Base-by-base conservation (phyloP, 2,113 vertebrate genomes). In the Carassius auratus region DNA sequence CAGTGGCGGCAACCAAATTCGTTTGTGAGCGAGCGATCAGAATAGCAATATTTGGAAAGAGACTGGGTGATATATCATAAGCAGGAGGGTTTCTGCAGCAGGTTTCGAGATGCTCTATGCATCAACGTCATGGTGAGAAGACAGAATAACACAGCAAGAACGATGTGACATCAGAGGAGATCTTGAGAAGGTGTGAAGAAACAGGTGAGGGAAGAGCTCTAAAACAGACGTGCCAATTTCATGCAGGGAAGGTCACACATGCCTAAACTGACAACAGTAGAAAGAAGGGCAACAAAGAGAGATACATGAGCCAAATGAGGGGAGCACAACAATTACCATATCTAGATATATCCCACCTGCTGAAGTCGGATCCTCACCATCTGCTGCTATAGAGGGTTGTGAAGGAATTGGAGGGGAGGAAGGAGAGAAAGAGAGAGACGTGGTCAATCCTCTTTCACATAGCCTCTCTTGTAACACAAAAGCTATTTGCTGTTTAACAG, bases 361-460 rank as follows among this genome's bases (percentile, higher is more conserved):
- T 93, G 94, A 92, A 92, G 92, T 93, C 84, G 91, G 93, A 86
- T 95, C 93, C 90, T 95, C 95, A 84, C 93, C 95, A 93, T 96
- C 94, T 93, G 95, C 91, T 90, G 92, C 94, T 94, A 91, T 90
- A 84, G 76, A 62, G 13, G 23, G 36, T 50, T 50, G 86, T 21
- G 62, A 68, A 84, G 84, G 78, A 59, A 61, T 66, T 75, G 61
- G 64, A 82, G 14, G 57, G 68, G 55, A 48, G 71, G 69, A 76
- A 14, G 26, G 52, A 86, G 64, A 77, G 26, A 84, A 17, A 23
- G 15, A 85, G 52, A 76, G 76, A 78, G 76, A 87, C 14, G n/a
- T 74, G 87, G 85, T 26, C 1, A 75, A 36, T 90, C 92, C 88
- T 92, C 90, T 85, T 86, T 91, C 45, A 86, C 76, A 85, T 52